Base-by-base conservation (phyloP, 2,113 vertebrate genomes). In the Amblyornis subalaris region DNA sequence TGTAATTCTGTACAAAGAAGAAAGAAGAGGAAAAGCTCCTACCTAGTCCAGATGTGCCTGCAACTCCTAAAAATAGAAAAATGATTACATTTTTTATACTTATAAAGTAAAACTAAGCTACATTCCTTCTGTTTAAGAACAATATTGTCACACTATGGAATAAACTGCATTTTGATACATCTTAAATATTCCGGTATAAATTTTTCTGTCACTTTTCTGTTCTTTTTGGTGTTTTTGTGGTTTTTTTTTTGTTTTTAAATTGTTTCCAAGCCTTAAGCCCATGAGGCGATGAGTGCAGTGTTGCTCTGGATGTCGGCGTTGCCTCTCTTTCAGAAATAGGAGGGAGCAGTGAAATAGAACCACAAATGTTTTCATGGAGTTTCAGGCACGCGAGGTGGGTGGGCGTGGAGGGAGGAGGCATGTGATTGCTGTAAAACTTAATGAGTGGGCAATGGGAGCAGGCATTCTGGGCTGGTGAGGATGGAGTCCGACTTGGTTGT, bases 381-480 rank as follows among this genome's bases (percentile, higher is more conserved):
- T 64, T 64, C 10, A 17, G 71, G 17, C 16, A 0, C 5, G 25
- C 16, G 17, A 53, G 38, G 17, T 0, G 0, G 33, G 10, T 28
- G 61, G 18, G 9, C 0, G 2, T n/a, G 26, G 28, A 21, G 21
- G 8, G 22, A 69, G 10, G 40, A 76, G 35, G 51, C 24, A 38
- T 0, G 0, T 1, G 6, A 10, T 33, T 73, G 62, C 33, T 14
- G 4, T 50, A 33, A 83, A 72, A 57, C 29, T 26, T 29, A 58
- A 0, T 28, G 29, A 36, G 15, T n/a, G 51, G 22, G 22, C 44
- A 45, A 4, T 23, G 23, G 53, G 55, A 83, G 31, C 0, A 5
- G 21, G 12, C 66, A 23, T 79, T 76, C n/a, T 23, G 53, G 19
- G 35, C 31, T 7, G 7, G 6, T 44, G 72, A 65, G 74, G 81